Percentiles rank a stretch among this genome's conserved stretches.
Conservation (phyloP, 2,797 vertebrate genomes). For the Thamnophis elegans region DNA sequence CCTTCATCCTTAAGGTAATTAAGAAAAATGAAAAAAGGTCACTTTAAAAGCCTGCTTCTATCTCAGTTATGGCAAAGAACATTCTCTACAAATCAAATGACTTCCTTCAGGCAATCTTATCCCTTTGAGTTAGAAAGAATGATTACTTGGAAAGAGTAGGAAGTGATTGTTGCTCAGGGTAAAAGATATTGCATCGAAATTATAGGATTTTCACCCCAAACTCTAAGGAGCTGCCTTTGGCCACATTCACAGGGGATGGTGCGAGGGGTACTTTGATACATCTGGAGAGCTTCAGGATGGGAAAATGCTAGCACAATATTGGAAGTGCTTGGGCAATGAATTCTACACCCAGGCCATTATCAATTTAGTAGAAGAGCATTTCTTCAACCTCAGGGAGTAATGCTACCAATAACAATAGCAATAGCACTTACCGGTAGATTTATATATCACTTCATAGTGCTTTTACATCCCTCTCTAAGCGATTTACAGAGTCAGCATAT, state of each 20-base stretch:
- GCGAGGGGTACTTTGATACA: neutral
- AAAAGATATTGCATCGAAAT: neutral
- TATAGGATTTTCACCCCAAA: neutral
- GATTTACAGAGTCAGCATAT: neutral
- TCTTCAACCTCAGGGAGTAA: neutral
- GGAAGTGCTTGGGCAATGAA: neutral
- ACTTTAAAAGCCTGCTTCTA: neutral
- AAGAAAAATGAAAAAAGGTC: neutral
- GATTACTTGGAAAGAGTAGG: neutral
- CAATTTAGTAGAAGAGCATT: neutral
- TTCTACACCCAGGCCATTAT: neutral
- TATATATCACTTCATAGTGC: neutral
- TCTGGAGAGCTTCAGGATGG: neutral
- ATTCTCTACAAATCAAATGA: neutral
- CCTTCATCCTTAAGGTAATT: neutral
- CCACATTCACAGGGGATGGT: neutral
- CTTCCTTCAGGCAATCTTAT: neutral
- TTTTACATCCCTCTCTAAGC: neutral
- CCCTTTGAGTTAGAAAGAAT: neutral
- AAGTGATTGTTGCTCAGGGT: neutral
- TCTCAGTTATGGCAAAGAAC: neutral
- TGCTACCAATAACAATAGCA: neutral
- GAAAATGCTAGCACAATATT: neutral
- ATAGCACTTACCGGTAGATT: neutral
- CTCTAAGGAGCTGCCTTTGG: neutral